These are phyloP conservation scores for Aurelia sp. DNA, from an alignment of 30 jellyfish, hydroid and myxozoan genomes.

Conservation along the genomic window DNA sequence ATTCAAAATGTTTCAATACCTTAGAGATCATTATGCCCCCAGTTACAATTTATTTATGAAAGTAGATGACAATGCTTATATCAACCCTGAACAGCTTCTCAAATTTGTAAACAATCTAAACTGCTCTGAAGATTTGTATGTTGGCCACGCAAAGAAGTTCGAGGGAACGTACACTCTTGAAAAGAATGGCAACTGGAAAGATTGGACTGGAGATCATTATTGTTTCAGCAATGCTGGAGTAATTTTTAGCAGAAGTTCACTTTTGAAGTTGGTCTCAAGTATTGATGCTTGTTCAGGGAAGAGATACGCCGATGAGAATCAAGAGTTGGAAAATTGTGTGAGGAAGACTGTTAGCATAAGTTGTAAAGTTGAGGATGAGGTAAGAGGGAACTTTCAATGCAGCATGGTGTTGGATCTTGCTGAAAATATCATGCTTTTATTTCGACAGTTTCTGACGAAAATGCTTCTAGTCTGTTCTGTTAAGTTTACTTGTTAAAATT, in stretches of 20 bases:
- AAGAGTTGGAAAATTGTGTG: constrained; percentile 50
- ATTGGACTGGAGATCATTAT: constrained; percentile 51
- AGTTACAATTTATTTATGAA: constrained; percentile 88
- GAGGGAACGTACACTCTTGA: constrained; percentile 52
- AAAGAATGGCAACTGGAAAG: constrained; percentile 58
- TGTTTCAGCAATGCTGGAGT: constrained; percentile 77
- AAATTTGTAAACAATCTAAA: constrained; percentile 65
- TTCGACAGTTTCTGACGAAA: too few relatives aligned
- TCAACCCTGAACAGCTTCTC: constrained; percentile 67
- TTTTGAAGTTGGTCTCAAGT: constrained; percentile 52
- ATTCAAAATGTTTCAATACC: constrained; percentile 78
- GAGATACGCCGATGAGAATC: constrained; percentile 40
- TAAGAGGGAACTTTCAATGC: neutral
- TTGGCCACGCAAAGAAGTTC: constrained; percentile 78
- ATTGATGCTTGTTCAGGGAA: constrained; percentile 42
- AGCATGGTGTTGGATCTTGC: neutral
- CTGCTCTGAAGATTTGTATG: constrained; percentile 80
- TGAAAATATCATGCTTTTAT: too few relatives aligned
- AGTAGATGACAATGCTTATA: constrained; percentile 78
- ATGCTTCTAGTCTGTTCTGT: too few relatives aligned
- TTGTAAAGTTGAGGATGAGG: constrained; percentile 67
- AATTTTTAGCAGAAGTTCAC: constrained; percentile 69
- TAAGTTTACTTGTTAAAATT: too few relatives aligned
- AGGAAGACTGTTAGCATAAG: constrained; percentile 42
- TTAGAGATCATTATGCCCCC: constrained; percentile 84